phyloP scores from a whole-genome alignment of 2,797 vertebrate species.

The Epinephelus awoara region DNA sequence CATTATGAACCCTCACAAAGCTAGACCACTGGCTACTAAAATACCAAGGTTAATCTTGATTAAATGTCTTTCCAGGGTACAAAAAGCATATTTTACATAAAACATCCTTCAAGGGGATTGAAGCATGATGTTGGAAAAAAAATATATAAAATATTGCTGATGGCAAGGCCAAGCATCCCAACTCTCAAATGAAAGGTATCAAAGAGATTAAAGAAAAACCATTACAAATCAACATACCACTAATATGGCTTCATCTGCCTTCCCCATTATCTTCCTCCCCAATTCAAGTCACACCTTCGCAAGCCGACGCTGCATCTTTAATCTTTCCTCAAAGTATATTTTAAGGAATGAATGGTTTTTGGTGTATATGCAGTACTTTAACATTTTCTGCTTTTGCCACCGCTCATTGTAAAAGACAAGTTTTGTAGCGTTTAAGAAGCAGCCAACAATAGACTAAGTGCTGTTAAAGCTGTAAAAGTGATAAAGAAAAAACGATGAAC shows the following conservation, averaged over 20 bases:
- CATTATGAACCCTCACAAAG: constrained; percentile 81
- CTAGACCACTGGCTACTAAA: constrained; percentile 82
- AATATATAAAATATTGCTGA: constrained; percentile 76
- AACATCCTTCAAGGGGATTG: constrained; percentile 80
- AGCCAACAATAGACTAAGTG: constrained; percentile 35
- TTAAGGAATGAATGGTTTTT: constrained; percentile 63
- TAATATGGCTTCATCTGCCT: constrained; percentile 73
- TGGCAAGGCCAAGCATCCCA: constrained; percentile 83
- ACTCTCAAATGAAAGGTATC: constrained; percentile 76
- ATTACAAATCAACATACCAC: constrained; percentile 77
- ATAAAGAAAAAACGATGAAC: constrained; percentile 11
- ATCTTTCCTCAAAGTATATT: constrained; percentile 64
- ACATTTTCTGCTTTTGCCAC: constrained; percentile 37
- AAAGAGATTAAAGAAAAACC: constrained; percentile 77
- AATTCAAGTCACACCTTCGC: constrained; percentile 74
- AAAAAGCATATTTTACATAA: constrained; percentile 86
- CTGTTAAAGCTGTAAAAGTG: constrained; percentile 22
- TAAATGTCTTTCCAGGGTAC: constrained; percentile 78
- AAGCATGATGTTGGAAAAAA: constrained; percentile 65
- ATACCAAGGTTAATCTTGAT: constrained; percentile 86
- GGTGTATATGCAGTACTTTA: constrained; percentile 36
- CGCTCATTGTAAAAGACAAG: constrained; percentile 43
- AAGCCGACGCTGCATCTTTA: constrained; percentile 56
- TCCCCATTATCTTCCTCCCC: constrained; percentile 69
- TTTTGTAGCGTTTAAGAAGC: constrained; percentile 39